Evolutionary conservation across 2,888 invertebrate genomes (phyloP), one percentile per base, ranked within the genome.

Genomic region (Hoplodrina blanda): DNA sequence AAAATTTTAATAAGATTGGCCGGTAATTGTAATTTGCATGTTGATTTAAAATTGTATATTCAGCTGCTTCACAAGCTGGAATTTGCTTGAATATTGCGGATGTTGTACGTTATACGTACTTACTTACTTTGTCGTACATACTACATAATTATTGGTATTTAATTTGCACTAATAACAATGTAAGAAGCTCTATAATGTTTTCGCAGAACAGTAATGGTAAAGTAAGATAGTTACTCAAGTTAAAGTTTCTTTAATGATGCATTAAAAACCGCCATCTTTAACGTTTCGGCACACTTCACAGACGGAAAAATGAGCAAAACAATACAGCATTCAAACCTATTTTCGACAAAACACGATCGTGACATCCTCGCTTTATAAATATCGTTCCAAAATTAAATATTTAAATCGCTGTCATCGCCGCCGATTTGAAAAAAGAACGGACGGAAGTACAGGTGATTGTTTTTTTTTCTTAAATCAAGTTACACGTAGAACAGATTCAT

Each of bases 361-460:
- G 81, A 82, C 78, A 84, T 85, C 86, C 88, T 86, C 79, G 70
- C 72, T 80, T 74, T 81, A 76, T 73, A 75, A 77, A 80, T 81
- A 81, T 78, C 79, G 79, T 85, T 86, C 84, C 69, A 84, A 88
- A 88, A 87, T 90, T 87, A 87, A 87, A 88, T 85, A 88, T 90
- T 89, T 84, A 89, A 89, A 89, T 87, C 60, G 74, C 73, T 78
- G 74, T 78, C 82, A 86, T 89, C 86, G 80, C 72, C 80, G 82
- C 76, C 82, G 86, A 88, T 89, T 90, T 89, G 87, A 88, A 88
- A 85, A 83, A 80, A 85, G 86, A 88, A 87, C 81, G 82, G 65
- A 85, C 88, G 93, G 92, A 93, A 89, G 90, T 90, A 83, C 90
- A 90, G 89, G 87, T 90, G 90, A 86, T 88, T 85, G 83, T 85